Evolutionary conservation across 2,113 vertebrate genomes (phyloP), one percentile per base, ranked within the genome.

Genomic region (Pluvialis apricaria): DNA sequence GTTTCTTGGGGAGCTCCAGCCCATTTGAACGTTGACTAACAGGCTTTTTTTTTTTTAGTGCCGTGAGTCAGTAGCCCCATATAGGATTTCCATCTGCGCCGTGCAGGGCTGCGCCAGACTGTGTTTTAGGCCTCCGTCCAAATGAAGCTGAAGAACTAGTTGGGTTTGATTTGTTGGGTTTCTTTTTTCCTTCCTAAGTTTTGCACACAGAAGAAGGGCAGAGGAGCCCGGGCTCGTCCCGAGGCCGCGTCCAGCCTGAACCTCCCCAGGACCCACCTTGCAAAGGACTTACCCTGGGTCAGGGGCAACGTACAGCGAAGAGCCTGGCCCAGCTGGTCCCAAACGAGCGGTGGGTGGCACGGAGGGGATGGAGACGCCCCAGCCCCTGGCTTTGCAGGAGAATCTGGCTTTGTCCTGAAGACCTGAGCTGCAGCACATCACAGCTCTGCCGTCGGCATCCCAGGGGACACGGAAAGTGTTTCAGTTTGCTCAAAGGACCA

Each of bases 11-110:
- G 91, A 93, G 95, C 72, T 24, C n/a, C 77, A 83, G 84, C 82
- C 95, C 94, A 88, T 87, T 66, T 75, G 88, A 92, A 78, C 77
- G 2, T 66, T 82, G 92, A 92, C 97, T 96, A 95, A 95, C 51
- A 89, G 84, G 83, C 32, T 70, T 62, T 22, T 87, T 95, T n/a
- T 94, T 92, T 97, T 97, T 93, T 92, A 89, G 86, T 54, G 45
- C 90, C 0, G 11, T 96, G 97, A 97, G 95, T 97, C 98, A 97
- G 97, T 52, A 86, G 94, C 97, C 94, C 92, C 97, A 79, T 70
- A 96, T 68, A 97, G 97, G 97, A 49, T 87, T 94, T 28, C 98
- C 98, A 98, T 98, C 98, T 98, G 98, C 3, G 86, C 61, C 5
- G 44, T 11, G 65, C 1, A 6, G 44, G 88, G 68, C 75, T 58